Evolutionary conservation across 2,888 invertebrate genomes (phyloP), one percentile per base, ranked within the genome.

Genomic region (Ypsolopha sequella): DNA sequence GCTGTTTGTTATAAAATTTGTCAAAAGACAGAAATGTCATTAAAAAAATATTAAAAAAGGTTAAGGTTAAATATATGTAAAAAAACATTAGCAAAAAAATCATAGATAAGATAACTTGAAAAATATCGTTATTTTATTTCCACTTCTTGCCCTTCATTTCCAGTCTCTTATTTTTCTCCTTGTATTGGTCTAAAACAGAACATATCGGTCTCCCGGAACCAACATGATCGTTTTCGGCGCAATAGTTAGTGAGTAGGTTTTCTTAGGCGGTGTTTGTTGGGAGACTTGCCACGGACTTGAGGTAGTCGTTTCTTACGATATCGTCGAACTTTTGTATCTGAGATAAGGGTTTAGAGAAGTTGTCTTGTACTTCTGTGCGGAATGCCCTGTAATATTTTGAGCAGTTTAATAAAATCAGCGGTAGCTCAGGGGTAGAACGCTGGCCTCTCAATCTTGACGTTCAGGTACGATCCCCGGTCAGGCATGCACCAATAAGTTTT

Each of bases 291-390:
- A 70, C 50, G 0, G 58, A 56, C 6, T 67, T 65, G 45, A 68
- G 54, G 53, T 76, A 81, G 43, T 62, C 59, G 1, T 62, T 63
- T 53, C 66, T 64, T 0, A 76, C 72, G 56, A 76, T 66, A 52
- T 73, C 70, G 58, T 80, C 76, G 3, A 62, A 58, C 52, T 76
- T 69, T 7, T 73, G 69, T 11, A 76, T 71, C 51, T 64, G 64
- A 0, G 73, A 61, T 11, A 63, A 66, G 43, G 66, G 70, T 6
- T 64, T 56, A 9, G 64, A 58, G 56, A 72, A 85, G 55, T 81
- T 81, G 50, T 81, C 80, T 54, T 71, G 68, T 8, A 60, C 56
- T 70, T 85, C 86, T 7, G 84, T 85, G 11, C 74, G 63, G 54
- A 85, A 82, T 1, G 76, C 62, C 52, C 85, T 86, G 64, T 1